Conservation (phyloP, 1,140 invertebrate genomes). For the Anastrepha ludens region DNA sequence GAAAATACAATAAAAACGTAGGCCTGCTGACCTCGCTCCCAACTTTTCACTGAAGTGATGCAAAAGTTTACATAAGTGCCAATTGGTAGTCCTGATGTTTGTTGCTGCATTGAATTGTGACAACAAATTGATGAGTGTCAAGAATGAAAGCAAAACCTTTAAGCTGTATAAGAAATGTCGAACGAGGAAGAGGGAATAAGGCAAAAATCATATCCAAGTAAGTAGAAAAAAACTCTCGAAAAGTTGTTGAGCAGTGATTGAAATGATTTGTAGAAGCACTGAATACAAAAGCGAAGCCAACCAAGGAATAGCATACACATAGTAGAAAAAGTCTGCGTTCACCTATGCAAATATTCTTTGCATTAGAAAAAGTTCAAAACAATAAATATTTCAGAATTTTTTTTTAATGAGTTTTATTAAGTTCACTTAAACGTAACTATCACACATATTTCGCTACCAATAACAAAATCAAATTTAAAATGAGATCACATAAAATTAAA, state of each 20-base stretch:
- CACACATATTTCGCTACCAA: too few relatives aligned
- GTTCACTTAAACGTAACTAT: too few relatives aligned
- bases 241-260: constrained; percentile 30
- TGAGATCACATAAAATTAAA: too few relatives aligned
- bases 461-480: too few relatives aligned
- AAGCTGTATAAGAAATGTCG: not conserved
- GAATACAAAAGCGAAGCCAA: not conserved
- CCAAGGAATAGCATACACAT: not conserved
- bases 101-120: constrained; percentile 11
- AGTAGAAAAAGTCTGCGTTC: too few relatives aligned
- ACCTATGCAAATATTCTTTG: too few relatives aligned
- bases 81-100: not conserved
- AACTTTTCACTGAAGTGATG: constrained; percentile 11
- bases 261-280: not conserved
- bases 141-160: not conserved
- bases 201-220: not conserved
- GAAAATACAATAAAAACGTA: not conserved
- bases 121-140: constrained; percentile 34
- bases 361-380: too few relatives aligned
- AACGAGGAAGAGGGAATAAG: not conserved
- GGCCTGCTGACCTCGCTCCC: not conserved
- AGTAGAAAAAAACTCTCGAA: not conserved
- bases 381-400: too few relatives aligned
- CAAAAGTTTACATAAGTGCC: constrained; percentile 19
- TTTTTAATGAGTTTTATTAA: too few relatives aligned